Base-by-base conservation (phyloP, 2,888 invertebrate genomes). In the Heteromurus nitidus region DNA sequence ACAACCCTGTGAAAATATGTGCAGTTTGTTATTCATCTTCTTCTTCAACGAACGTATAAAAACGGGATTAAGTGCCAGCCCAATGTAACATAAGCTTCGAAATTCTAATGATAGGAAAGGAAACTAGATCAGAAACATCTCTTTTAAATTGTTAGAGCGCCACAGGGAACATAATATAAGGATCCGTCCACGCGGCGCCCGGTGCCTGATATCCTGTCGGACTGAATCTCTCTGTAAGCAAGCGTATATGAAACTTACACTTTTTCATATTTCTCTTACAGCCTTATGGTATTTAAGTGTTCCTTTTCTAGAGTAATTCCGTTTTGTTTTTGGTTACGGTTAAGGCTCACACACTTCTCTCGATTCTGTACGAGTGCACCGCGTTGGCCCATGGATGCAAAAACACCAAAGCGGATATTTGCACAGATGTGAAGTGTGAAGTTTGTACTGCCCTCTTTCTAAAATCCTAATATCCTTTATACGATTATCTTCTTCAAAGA, bases 291-390 rank as follows among this genome's bases (percentile, higher is more conserved):
- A 36, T 13, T 13, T 36, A 36, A 5, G 13, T 36, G 13, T 36
- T 9, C 36, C 36, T n/a, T n/a, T n/a, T n/a, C n/a, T n/a, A n/a
- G n/a, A n/a, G n/a, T n/a, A n/a, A 55, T 55, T 26, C 55, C 26
- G 26, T 55, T 55, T 26, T 26, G 55, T 55, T 55, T 20, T n/a
- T 55, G 55, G 55, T 55, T 55, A 55, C 55, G 24, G 55, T 55
- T 55, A 55, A 26, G n/a, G 55, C 55, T 26, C 26, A 55, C 55
- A 24, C 26, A 26, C 20, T 7, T 18, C 5, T 55, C 7, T 24
- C 24, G 24, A 18, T 55, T 18, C 24, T 9, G 18, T 9, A 44
- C 44, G 2, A 44, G 16, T 44, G 11, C 44, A n/a, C n/a, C n/a
- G n/a, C 20, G 50, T 50, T 20, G 50, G 3, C 20, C 50, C 50